Conservation (phyloP, 2,113 vertebrate genomes). For the Raja brachyura region DNA sequence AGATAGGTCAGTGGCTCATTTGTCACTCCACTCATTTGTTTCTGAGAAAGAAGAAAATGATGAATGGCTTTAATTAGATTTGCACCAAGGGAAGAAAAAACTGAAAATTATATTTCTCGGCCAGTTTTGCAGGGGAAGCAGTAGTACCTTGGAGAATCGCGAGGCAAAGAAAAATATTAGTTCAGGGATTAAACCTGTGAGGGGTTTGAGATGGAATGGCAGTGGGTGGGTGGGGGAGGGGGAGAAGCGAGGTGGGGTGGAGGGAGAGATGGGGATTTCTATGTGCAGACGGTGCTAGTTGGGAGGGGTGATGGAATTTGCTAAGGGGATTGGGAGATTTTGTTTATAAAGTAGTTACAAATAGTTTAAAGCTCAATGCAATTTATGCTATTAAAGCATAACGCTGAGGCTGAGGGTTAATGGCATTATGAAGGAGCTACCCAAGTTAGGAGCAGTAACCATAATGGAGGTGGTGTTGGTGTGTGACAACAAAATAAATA, state of each 20-base stretch:
- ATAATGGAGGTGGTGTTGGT: background rate
- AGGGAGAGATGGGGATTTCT: no score
- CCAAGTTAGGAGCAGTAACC: background rate
- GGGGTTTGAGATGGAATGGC: background rate
- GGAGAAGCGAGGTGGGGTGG: no score
- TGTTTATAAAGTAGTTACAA: background rate
- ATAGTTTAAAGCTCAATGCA: background rate
- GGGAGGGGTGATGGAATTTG: no score
- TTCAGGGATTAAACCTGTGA: background rate
- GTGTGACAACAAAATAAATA: background rate
- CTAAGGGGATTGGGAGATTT: background rate
- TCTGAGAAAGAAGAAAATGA: slow-evolving; percentile 48
- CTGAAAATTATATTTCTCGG: slow-evolving; percentile 44
- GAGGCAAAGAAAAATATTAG: slow-evolving; percentile 45
- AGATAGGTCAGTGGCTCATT: slow-evolving; percentile 49
- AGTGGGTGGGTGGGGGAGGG: no score
- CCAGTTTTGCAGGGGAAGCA: slow-evolving; percentile 45
- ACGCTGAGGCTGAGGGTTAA: background rate
- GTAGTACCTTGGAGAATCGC: slow-evolving; percentile 47
- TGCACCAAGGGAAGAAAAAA: slow-evolving; percentile 42
- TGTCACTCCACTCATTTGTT: slow-evolving; percentile 49
- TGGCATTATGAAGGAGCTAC: background rate
- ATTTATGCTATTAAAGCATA: background rate
- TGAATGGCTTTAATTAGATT: slow-evolving; percentile 57
- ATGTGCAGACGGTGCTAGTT: no score